Evolutionary conservation across 2,797 vertebrate species (phyloP).

Genomic region (Phylloscopus collybita): DNA sequence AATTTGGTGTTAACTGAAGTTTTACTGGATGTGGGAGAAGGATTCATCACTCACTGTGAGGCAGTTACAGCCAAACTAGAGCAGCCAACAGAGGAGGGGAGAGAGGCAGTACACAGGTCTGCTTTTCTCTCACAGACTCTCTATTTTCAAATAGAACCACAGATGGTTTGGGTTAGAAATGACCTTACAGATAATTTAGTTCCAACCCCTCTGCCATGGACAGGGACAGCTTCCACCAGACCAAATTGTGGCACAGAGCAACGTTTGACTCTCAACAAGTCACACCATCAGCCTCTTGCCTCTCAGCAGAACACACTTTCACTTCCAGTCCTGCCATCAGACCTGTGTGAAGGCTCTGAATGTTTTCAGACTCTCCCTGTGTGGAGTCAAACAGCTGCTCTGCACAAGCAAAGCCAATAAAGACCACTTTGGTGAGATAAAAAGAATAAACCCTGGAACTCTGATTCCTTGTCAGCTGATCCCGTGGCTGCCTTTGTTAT

Average conservation of each 20-base stretch:
- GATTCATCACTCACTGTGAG: not conserved
- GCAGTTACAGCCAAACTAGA: not conserved
- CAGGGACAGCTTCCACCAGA: not conserved
- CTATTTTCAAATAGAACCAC: not conserved
- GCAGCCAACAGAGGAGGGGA: not conserved
- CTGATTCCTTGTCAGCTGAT: not conserved
- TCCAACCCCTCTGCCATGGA: not conserved
- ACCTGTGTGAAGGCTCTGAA: not conserved
- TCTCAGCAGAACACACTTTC: not conserved
- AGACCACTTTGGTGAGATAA: not conserved
- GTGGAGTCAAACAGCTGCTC: not conserved
- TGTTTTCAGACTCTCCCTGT: not conserved
- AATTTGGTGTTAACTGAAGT: not conserved
- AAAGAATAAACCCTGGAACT: not conserved
- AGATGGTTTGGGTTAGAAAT: not conserved
- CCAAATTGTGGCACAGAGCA: not conserved
- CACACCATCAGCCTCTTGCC: not conserved
- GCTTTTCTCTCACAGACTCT: not conserved
- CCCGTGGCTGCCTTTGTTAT: accelerated
- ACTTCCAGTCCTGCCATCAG: not conserved
- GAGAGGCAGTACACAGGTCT: not conserved
- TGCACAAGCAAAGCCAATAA: not conserved
- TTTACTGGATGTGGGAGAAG: not conserved
- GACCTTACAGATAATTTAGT: not conserved
- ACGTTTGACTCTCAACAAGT: not conserved